phyloP scores from a whole-genome alignment of 2,888 invertebrate genomes.

The Cryptophagus acutangulus region DNA sequence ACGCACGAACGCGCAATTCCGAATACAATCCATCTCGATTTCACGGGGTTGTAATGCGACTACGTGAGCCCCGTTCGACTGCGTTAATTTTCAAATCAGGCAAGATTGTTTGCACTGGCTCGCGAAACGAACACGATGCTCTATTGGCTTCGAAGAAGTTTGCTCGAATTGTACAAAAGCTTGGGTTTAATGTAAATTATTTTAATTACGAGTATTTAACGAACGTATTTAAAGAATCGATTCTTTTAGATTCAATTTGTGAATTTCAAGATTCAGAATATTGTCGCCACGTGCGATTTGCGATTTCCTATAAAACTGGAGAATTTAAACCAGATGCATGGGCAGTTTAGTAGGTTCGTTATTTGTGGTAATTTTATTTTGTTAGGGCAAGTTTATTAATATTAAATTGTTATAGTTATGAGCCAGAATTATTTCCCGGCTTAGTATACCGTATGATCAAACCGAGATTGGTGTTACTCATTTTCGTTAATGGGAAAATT shows the following conservation, averaged over 20 bases:
- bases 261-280: conserved; percentile 75
- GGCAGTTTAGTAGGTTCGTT: conserved; percentile 54
- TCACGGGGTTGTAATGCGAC: conserved; percentile 78
- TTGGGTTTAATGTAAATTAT: conserved; percentile 65
- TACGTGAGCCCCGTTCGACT: conserved; percentile 71
- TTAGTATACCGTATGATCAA: conserved; percentile 96
- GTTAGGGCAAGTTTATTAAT: background rate
- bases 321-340: conserved; percentile 68
- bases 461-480: conserved; percentile 89
- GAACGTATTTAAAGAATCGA: conserved; percentile 10
- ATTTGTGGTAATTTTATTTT: conserved; percentile 9
- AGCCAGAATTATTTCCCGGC: conserved; percentile 98
- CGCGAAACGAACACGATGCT: conserved; percentile 72
- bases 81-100: conserved; percentile 75
- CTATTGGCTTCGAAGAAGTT: conserved; percentile 75
- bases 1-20: conserved; percentile 73
- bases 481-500: conserved; percentile 99
- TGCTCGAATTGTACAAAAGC: conserved; percentile 75
- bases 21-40: conserved; percentile 80
- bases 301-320: conserved; percentile 70
- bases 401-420: conserved; percentile 66
- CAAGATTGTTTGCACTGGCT: conserved; percentile 78
- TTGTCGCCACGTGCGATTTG: conserved; percentile 70
- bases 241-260: conserved; percentile 63
- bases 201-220: too few relatives aligned